Base-by-base conservation (phyloP, 2,113 vertebrate species). In the Hydrochoerus hydrochaeris region DNA sequence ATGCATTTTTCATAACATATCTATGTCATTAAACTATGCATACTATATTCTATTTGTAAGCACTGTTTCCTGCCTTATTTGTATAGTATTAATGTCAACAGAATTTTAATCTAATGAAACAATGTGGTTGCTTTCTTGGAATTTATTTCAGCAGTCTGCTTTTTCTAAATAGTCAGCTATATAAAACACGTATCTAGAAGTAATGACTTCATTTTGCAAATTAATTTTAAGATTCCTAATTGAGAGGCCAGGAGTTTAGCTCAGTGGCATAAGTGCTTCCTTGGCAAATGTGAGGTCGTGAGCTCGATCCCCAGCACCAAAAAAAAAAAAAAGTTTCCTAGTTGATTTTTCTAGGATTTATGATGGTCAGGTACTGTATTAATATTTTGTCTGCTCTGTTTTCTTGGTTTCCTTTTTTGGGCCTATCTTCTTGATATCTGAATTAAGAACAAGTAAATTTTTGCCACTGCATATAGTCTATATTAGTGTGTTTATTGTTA, bases 51-150 rank as follows among this genome's bases (percentile, higher is more conserved):
- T 90, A 73, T 93, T 85, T 92, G 49, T 90, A 81, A 91, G 20
- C 24, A 73, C 28, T 24, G 28, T 63, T 88, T 95, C n/a, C 92
- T 91, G 44, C 30, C 57, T 77, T 77, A 77, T 92, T 96, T 92
- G 58, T 93, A 92, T n/a, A 60, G 6, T 88, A 85, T 60, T 95
- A 62, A 94, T 73, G 44, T 94, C 57, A 96, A 83, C 22, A 94
- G 88, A 49, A 85, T 90, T 93, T 30, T 95, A 60, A 81, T 58
- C 20, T 82, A 60, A n/a, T 77, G 62, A 95, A 95, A 65, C 30
- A 92, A 81, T 89, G 82, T 63, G 35, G 8, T 87, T 94, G 38
- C 52, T 81, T 88, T 44, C 30, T 93, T 95, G 19, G 49, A 94
- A 82, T 93, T 95, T 32, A 60, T 95, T 96, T 92, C 81, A 93